Evolutionary conservation across 1,140 invertebrate species (phyloP).

Genomic region (Apis cerana): DNA sequence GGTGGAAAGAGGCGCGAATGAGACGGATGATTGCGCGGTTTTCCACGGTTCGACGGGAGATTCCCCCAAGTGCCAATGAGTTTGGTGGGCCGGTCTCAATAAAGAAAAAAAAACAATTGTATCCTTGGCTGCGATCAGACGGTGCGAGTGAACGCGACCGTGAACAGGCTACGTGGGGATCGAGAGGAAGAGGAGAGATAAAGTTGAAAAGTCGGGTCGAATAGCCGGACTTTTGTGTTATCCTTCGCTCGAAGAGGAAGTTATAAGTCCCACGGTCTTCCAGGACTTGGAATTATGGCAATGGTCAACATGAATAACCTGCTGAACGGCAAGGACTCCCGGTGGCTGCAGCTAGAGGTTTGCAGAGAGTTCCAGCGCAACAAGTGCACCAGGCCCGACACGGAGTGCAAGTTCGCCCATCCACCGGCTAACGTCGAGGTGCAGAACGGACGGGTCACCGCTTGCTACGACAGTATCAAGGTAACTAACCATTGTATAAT

Average conservation of each 20-base stretch:
- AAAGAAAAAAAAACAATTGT: conserved; percentile 56
- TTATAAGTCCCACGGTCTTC: conserved; percentile 50
- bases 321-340: conserved; percentile 98
- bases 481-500: conserved; percentile 83
- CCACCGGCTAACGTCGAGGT: conserved; percentile 99
- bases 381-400: conserved; percentile 99
- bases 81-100: conserved; percentile 22
- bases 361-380: conserved; percentile 99
- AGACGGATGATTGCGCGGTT: background rate
- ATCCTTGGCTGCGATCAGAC: conserved; percentile 57
- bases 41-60: conserved; percentile 25
- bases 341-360: conserved; percentile 99
- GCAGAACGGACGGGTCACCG: conserved; percentile 99
- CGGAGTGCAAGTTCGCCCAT: conserved; percentile 99
- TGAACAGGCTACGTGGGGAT: conserved; percentile 25
- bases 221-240: conserved; percentile 36
- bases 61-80: conserved; percentile 46
- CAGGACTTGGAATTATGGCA: conserved; percentile 84
- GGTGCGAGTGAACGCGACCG: conserved; percentile 49
- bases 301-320: conserved; percentile 99
- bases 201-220: conserved; percentile 30
- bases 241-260: conserved; percentile 5
- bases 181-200: conserved; percentile 4
- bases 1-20: conserved; percentile 5
- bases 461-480: conserved; percentile 99